Conservation (phyloP, 2,113 vertebrate genomes). For the Danionella cerebrum region DNA sequence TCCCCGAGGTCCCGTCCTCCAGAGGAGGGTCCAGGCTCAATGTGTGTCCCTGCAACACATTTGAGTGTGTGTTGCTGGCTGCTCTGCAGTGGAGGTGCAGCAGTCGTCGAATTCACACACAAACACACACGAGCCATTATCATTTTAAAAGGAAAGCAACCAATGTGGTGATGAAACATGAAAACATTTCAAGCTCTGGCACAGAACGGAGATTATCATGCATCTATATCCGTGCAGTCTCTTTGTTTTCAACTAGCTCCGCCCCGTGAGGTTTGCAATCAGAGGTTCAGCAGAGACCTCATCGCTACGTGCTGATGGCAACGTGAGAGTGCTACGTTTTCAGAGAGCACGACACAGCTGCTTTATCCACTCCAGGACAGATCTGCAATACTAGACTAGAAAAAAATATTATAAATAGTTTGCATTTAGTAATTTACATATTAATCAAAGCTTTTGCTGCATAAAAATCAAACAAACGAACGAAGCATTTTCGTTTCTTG, state of each 20-base stretch:
- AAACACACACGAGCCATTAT: not conserved
- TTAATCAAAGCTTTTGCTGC: too few species aligned
- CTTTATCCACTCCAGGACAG: not conserved
- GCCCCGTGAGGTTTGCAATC: not conserved
- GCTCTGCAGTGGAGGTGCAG: conserved; percentile 18
- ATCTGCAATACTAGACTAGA: not conserved
- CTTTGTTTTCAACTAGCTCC: not conserved
- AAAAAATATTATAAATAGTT: too few species aligned
- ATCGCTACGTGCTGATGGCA: not conserved
- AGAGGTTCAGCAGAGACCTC: not conserved
- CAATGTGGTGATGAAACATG: not conserved
- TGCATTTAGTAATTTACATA: too few species aligned
- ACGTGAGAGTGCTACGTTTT: not conserved
- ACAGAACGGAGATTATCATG: not conserved
- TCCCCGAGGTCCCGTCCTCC: conserved; percentile 14
- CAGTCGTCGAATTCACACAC: not conserved
- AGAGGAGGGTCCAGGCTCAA: conserved; percentile 2
- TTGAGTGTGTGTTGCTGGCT: not conserved
- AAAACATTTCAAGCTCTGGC: not conserved
- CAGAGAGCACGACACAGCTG: not conserved
- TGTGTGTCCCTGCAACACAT: not conserved
- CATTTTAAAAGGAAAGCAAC: not conserved
- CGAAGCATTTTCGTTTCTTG: too few species aligned
- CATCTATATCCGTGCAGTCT: not conserved
- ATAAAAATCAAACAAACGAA: too few species aligned